phyloP scores from a whole-genome alignment of 2,113 vertebrate genomes.

The Trematomus loennbergii region DNA sequence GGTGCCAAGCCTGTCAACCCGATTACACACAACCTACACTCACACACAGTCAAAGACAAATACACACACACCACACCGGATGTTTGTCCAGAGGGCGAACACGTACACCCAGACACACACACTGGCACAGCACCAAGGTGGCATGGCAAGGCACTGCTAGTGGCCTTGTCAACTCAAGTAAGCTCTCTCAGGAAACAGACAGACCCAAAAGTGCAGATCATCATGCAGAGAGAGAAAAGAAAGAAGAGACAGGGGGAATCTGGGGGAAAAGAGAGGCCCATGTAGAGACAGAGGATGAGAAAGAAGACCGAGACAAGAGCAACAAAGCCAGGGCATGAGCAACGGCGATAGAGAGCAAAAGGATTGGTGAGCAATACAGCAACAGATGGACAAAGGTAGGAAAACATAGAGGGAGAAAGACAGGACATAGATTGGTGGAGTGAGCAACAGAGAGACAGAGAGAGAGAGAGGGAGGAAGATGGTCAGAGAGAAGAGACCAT shows the following conservation, averaged over 20 bases:
- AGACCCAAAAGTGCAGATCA: slow-evolving; percentile 39
- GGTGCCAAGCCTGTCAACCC: slow-evolving; percentile 68
- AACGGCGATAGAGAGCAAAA: slow-evolving; percentile 4
- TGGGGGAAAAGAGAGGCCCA: neutral
- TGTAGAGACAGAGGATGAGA: neutral
- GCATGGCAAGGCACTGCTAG: slow-evolving; percentile 61
- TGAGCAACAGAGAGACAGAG: slow-evolving; percentile 27
- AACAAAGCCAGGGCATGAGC: neutral
- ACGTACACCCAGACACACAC: slow-evolving; percentile 48
- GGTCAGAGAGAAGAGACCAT: slow-evolving; percentile 61
- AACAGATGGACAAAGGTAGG: slow-evolving; percentile 52
- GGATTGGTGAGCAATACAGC: slow-evolving; percentile 31
- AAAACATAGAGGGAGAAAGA: slow-evolving; percentile 30
- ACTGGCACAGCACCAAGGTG: slow-evolving; percentile 72
- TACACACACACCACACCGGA: slow-evolving; percentile 23
- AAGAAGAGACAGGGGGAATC: neutral
- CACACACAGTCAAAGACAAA: slow-evolving; percentile 48
- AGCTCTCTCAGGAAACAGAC: slow-evolving; percentile 61
- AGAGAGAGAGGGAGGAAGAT: slow-evolving; percentile 26
- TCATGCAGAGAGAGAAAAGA: slow-evolving; percentile 10
- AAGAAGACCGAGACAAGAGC: neutral
- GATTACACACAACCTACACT: slow-evolving; percentile 64
- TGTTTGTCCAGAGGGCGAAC: slow-evolving; percentile 53
- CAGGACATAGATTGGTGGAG: slow-evolving; percentile 41
- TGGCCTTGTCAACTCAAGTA: slow-evolving; percentile 72